A percentile compares a stretch with the other conserved stretches of the same genome.
Conservation (phyloP, 2,113 vertebrate species). For the Balaenoptera acutorostrata region DNA sequence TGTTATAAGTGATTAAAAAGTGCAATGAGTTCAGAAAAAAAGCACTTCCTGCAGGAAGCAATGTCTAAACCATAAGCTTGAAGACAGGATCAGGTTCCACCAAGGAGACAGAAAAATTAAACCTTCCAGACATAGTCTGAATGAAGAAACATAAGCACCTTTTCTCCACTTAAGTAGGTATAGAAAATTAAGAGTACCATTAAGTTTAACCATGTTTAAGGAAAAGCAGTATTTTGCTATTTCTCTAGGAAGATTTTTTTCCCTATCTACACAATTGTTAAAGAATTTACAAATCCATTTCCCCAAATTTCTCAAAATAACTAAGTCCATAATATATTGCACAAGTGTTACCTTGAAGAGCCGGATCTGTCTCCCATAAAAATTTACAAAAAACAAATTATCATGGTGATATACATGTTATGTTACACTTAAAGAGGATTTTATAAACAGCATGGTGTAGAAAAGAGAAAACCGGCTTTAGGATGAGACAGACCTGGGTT, state of each 20-base stretch:
- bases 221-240: not conserved
- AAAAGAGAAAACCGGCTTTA: not conserved
- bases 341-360: not conserved
- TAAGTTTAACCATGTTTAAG: not conserved
- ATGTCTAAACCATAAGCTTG: not conserved
- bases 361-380: not conserved
- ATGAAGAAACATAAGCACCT: not conserved
- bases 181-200: not conserved
- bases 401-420: not conserved
- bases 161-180: not conserved
- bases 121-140: not conserved
- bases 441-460: not conserved
- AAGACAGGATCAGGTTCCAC: not conserved
- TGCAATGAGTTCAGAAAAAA: not conserved
- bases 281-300: conserved; percentile 37
- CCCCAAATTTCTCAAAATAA: conserved; percentile 35
- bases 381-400: conserved; percentile 18
- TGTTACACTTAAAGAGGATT: conserved; percentile 17
- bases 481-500: not conserved
- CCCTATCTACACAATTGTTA: not conserved
- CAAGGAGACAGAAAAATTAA: not conserved
- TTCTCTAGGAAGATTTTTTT: not conserved
- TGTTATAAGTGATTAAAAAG: not conserved
- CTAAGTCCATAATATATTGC: not conserved
- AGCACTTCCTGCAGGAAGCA: not conserved